phyloP scores from a whole-genome alignment of 2,113 vertebrate genomes.

The Agapornis roseicollis region DNA sequence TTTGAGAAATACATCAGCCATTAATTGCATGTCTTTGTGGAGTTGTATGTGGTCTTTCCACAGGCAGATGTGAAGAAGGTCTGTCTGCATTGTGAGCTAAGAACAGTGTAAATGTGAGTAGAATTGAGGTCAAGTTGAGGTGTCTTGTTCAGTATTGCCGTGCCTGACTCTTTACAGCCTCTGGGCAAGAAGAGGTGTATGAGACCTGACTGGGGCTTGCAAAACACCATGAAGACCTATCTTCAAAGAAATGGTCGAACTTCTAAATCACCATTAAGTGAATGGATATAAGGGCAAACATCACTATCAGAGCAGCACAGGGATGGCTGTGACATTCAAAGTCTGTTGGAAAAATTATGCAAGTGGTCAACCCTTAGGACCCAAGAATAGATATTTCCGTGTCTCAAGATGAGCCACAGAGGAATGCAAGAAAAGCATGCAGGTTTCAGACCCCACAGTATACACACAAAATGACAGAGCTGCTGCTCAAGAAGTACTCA shows the following conservation, averaged over 20 bases:
- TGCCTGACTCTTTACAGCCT: neutral
- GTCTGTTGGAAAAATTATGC: neutral
- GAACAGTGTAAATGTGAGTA: accelerated
- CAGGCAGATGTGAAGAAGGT: neutral
- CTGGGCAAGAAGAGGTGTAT: neutral
- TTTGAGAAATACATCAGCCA: neutral
- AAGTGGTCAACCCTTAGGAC: neutral
- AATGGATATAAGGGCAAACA: neutral
- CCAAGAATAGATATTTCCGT: neutral
- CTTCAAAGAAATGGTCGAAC: neutral
- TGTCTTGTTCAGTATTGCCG: neutral
- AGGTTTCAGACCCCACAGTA: neutral
- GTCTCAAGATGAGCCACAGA: neutral
- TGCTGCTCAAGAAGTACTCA: neutral
- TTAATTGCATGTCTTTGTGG: neutral
- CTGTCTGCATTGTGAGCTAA: neutral
- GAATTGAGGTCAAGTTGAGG: neutral
- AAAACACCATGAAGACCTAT: neutral
- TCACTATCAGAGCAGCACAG: accelerated
- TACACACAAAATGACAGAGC: neutral
- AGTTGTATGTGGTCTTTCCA: neutral
- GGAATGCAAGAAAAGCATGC: neutral
- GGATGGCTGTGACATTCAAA: neutral
- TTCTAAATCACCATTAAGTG: neutral
- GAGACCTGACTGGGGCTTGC: neutral